These are phyloP conservation scores for Homarus americanus DNA, from an alignment of 1,140 invertebrate species.

Conservation along the genomic window DNA sequence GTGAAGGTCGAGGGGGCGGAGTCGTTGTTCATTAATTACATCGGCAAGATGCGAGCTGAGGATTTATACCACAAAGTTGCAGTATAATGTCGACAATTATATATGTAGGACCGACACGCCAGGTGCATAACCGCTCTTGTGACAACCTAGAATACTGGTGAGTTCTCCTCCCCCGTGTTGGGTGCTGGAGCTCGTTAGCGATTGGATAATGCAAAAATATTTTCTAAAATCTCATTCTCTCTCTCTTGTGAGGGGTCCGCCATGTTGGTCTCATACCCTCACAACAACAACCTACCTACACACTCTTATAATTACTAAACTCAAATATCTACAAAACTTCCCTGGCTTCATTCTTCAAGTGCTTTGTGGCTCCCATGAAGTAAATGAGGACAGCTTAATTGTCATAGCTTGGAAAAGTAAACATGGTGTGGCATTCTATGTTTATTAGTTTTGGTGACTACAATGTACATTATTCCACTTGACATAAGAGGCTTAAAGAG, in stretches of 20 bases:
- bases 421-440: slow-evolving; percentile 59
- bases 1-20: slow-evolving; percentile 49
- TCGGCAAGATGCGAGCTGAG: slow-evolving; percentile 38
- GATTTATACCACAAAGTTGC: slow-evolving; percentile 63
- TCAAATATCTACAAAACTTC: too few species aligned
- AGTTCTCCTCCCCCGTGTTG: neutral
- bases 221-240: neutral
- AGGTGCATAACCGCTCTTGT: slow-evolving; percentile 32
- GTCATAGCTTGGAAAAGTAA: slow-evolving; percentile 8
- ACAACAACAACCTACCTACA: too few species aligned
- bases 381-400: neutral
- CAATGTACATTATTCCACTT: slow-evolving; percentile 73
- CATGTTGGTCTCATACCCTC: neutral
- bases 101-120: slow-evolving; percentile 63
- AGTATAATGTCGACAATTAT: slow-evolving; percentile 70
- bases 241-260: neutral
- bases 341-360: neutral
- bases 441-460: slow-evolving; percentile 73
- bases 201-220: neutral
- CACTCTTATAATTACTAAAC: too few species aligned
- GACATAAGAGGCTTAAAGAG: slow-evolving; percentile 71
- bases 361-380: neutral
- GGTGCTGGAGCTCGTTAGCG: slow-evolving; percentile 1
- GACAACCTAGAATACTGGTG: neutral
- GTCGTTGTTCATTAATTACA: slow-evolving; percentile 46